A percentile compares a stretch with the other conserved stretches of the same genome.
These are phyloP conservation scores for Alloscopus bannaensis DNA, from an alignment of 2,888 invertebrate genomes.

Conservation along the genomic window DNA sequence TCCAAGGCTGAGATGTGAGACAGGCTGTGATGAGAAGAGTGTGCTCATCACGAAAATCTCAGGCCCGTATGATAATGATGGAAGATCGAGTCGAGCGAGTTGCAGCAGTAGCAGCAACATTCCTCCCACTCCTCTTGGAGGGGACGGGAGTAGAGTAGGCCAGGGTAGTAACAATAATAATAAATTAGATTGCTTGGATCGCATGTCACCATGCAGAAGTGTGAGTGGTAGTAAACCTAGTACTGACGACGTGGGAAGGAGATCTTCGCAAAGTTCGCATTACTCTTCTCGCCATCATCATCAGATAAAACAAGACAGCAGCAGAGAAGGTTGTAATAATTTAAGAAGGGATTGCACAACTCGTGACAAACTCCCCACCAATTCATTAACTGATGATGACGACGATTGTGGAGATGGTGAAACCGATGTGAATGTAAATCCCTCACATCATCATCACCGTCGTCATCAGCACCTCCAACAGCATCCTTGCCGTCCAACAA, in stretches of 20 bases:
- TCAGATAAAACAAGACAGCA: conserved; percentile 49
- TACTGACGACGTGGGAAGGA: conserved; percentile 53
- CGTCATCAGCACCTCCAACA: no score
- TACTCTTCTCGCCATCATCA: conserved; percentile 28
- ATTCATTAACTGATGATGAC: conserved; percentile 46
- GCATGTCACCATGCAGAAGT: conserved; percentile 32
- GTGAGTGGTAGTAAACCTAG: conserved; percentile 31
- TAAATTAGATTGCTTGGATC: conserved; percentile 46
- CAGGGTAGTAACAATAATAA: conserved; percentile 31
- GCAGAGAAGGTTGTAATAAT: conserved; percentile 34
- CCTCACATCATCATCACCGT: conserved; percentile 32
- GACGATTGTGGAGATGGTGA: conserved; percentile 31
- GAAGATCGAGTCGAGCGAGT: conserved; percentile 50
- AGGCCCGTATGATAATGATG: conserved; percentile 55
- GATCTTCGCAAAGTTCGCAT: conserved; percentile 34
- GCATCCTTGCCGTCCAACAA: conserved; percentile 26
- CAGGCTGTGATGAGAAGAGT: conserved; percentile 53
- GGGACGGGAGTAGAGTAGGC: conserved; percentile 31
- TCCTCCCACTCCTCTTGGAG: conserved; percentile 9
- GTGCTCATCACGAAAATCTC: conserved; percentile 68
- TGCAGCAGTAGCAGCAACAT: conserved; percentile 37
- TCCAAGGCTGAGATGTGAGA: conserved; percentile 70
- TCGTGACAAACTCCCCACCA: conserved; percentile 48
- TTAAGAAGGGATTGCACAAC: conserved; percentile 46
- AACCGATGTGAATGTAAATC: conserved; percentile 27